A percentile compares a stretch with the other conserved stretches of the same genome.
These are phyloP conservation scores for Trachelipus rathkii DNA, from an alignment of 1,140 invertebrate genomes.

Conservation along the genomic window DNA sequence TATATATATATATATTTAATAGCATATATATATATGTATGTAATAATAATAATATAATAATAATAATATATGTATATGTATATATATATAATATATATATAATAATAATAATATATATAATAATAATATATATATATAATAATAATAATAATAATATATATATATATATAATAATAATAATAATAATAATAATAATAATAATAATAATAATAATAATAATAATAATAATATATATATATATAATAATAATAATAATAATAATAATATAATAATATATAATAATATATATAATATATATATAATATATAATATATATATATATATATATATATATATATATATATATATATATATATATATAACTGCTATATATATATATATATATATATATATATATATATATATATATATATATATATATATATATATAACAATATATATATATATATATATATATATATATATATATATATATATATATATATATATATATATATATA, in stretches of 20 bases:
- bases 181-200: too few species aligned
- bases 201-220: too few species aligned
- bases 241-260: too few species aligned
- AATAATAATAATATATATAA: background rate
- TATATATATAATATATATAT: constrained; percentile 13
- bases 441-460: constrained; percentile 11
- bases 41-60: too few species aligned
- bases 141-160: too few species aligned
- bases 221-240: constrained; percentile 10
- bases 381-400: background rate
- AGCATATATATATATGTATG: background rate
- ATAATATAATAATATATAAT: too few species aligned
- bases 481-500: constrained; percentile 14
- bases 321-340: background rate
- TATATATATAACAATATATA: background rate
- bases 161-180: constrained; percentile 7
- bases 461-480: constrained; percentile 11
- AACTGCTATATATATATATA: constrained; percentile 12
- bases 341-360: constrained; percentile 9
- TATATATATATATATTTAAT: constrained; percentile 4
- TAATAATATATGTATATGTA: constrained; percentile 3
- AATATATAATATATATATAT: too few species aligned
- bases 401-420: background rate
- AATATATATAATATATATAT: background rate
- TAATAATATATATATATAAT: background rate